Evolutionary conservation across 2,797 vertebrate genomes (phyloP).

Genomic region (Bryconaethiops microstoma): DNA sequence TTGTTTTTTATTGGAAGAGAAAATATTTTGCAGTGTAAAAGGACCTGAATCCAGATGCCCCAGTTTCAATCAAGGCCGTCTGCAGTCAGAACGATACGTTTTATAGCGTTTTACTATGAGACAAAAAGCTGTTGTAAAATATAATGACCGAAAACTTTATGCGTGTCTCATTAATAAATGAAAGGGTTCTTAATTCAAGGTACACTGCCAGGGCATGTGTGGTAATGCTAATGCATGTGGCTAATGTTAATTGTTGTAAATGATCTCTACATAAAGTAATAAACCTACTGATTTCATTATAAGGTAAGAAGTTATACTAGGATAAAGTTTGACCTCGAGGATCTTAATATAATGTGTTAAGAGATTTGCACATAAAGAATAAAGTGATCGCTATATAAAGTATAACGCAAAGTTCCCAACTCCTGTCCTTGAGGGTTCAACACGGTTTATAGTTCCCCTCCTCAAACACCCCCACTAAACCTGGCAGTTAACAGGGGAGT

Average conservation of each 20-base stretch:
- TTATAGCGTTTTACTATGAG: slow-evolving; percentile 36
- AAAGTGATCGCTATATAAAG: background rate
- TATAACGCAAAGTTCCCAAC: background rate
- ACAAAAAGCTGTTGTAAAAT: slow-evolving; percentile 55
- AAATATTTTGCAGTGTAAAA: slow-evolving; percentile 27
- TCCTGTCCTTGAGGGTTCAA: too few species aligned
- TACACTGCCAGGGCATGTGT: slow-evolving; percentile 12
- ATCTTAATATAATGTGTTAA: background rate
- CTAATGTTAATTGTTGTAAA: background rate
- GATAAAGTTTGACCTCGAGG: background rate
- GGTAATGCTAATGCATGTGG: slow-evolving; percentile 21
- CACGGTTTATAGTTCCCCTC: too few species aligned
- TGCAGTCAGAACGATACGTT: slow-evolving; percentile 25
- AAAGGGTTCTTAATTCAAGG: slow-evolving; percentile 16
- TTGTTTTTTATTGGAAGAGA: slow-evolving; percentile 23
- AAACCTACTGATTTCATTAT: background rate
- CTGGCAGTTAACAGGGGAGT: too few species aligned
- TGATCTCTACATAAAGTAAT: background rate
- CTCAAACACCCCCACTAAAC: too few species aligned
- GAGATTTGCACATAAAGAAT: background rate
- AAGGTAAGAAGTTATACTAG: background rate
- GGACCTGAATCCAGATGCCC: slow-evolving; percentile 45
- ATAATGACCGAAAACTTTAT: slow-evolving; percentile 45
- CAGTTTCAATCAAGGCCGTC: slow-evolving; percentile 26
- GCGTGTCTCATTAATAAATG: slow-evolving; percentile 33